These are phyloP conservation scores for Heliconius hortense DNA, from an alignment of 2,888 invertebrate genomes.

Conservation along the genomic window DNA sequence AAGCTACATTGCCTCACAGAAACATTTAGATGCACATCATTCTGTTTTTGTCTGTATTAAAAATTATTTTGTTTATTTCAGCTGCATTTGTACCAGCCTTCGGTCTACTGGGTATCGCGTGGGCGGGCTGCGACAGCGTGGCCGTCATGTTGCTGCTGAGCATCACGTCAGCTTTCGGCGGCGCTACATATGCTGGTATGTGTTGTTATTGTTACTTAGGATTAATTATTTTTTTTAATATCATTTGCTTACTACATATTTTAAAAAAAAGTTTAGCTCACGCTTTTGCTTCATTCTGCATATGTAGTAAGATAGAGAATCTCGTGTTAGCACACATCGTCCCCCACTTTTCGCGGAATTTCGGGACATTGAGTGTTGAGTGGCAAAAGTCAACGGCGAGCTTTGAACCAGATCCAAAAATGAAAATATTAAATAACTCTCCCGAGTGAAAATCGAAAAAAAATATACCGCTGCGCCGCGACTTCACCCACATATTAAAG, in stretches of 20 bases:
- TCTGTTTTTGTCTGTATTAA: neutral
- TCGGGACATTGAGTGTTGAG: no score
- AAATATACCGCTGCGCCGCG: no score
- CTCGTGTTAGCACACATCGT: no score
- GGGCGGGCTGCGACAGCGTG: conserved; percentile 88
- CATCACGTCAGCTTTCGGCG: conserved; percentile 87
- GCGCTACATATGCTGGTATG: conserved; percentile 88
- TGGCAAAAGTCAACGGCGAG: no score
- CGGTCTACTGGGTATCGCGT: conserved; percentile 89
- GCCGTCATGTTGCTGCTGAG: conserved; percentile 87
- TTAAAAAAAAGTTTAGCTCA: no score
- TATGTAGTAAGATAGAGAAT: no score
- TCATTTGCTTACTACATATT: neutral
- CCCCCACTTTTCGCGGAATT: no score
- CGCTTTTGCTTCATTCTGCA: no score
- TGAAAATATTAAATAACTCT: no score
- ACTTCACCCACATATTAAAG: no score
- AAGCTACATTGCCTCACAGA: neutral
- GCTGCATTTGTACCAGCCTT: conserved; percentile 88
- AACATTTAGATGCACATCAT: neutral
- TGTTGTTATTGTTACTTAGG: neutral
- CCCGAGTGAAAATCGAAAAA: no score
- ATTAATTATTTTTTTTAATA: neutral
- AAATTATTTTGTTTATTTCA: conserved; percentile 42
- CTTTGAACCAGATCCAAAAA: no score